Base-by-base conservation (phyloP, 2,888 invertebrate genomes). In the Diaphora mendica region DNA sequence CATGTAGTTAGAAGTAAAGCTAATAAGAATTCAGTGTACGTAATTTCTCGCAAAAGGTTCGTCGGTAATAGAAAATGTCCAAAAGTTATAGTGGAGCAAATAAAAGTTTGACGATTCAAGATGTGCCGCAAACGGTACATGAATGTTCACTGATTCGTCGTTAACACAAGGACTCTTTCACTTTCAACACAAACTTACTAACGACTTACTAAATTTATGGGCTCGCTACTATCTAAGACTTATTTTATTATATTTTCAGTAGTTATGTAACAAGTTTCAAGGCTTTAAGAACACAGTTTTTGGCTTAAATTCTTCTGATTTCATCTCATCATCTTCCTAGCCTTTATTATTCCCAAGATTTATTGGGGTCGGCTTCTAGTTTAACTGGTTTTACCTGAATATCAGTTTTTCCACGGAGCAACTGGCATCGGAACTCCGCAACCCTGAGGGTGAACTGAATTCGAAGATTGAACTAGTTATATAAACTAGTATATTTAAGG, bases 141-240 rank as follows among this genome's bases (percentile, higher is more conserved):
- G 84, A 84, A 85, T 84, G 85, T 82, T 78, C 80, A 35, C 84
- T 84, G 85, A 84, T 84, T 84, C 83, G 76, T 70, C 77, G 80
- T 77, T 73, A 77, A 72, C 65, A 67, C 72, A 73, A 79, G 73
- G 20, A 77, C 79, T 79, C 72, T 67, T 82, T 77, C 69, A 78
- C 70, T 76, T 73, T 72, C 55, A 68, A 65, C 73, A 83, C 72
- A 67, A 81, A 83, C 81, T 85, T 74, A 65, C 74, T 83, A 78
- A 85, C 79, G 79, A 83, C 78, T 79, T 68, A 77, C 75, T 72
- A 74, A 82, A 79, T 77, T 77, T 71, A 73, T 77, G 76, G 72
- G 59, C 70, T 55, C 20, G 39, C 35, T 35, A n/a, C 48, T 69
- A 77, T 64, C 68, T 65, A 48, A 55, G 67, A 68, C 51, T 81